These are phyloP conservation scores for Sakesphorus luctuosus DNA, from an alignment of 2,113 vertebrate species.

Conservation along the genomic window DNA sequence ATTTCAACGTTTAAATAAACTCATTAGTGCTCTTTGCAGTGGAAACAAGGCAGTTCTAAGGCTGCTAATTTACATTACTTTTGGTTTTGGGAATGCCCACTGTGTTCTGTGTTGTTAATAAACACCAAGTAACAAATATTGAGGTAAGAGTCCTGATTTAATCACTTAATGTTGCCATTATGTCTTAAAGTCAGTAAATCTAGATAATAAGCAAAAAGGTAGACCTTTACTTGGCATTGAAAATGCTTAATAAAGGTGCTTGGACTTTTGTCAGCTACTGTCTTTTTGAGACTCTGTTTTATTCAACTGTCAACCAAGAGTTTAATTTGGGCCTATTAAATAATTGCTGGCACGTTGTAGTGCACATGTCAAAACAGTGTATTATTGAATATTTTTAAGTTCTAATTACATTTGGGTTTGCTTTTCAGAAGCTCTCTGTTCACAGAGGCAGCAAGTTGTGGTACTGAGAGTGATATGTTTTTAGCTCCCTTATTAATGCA, in stretches of 20 bases:
- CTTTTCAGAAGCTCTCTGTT: background rate
- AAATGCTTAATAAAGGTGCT: constrained; percentile 38
- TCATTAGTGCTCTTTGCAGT: constrained; percentile 5
- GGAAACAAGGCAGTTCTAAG: constrained; percentile 23
- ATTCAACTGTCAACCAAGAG: constrained; percentile 32
- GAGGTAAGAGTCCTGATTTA: constrained; percentile 46
- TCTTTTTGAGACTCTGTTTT: constrained; percentile 41
- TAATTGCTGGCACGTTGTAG: constrained; percentile 13
- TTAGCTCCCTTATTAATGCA: background rate
- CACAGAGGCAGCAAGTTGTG: background rate
- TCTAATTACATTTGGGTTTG: constrained; percentile 50
- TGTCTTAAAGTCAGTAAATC: constrained; percentile 53
- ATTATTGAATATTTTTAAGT: constrained; percentile 49
- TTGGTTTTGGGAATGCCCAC: constrained; percentile 36
- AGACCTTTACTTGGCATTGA: constrained; percentile 48
- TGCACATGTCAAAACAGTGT: constrained; percentile 24
- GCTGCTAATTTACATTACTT: constrained; percentile 14
- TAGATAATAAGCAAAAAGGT: constrained; percentile 53
- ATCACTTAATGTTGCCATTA: constrained; percentile 56
- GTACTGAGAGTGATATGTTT: background rate
- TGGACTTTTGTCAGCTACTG: constrained; percentile 33
- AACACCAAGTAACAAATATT: constrained; percentile 45
- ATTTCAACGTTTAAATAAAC: constrained; percentile 16
- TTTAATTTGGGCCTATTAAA: constrained; percentile 56
- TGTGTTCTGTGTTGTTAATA: constrained; percentile 45